Base-by-base conservation (phyloP, 2,888 invertebrate genomes). In the Eupeodes latifasciatus region DNA sequence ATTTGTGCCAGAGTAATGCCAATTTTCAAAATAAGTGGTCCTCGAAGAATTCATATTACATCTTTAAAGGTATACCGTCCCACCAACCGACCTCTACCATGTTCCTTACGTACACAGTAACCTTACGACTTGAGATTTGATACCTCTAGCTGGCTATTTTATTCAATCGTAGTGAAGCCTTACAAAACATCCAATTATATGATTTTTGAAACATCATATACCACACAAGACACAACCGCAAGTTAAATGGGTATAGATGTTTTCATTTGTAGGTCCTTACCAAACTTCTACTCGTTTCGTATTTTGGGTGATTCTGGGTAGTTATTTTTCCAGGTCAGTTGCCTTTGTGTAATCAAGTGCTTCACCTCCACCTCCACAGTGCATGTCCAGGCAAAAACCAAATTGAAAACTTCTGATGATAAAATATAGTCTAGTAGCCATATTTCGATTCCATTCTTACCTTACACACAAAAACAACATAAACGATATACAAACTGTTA, bases 11-110 rank as follows among this genome's bases (percentile, higher is more conserved):
- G 9, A 36, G 7, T 4, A 6, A 34, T 34, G 34, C 59, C 34
- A 59, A 59, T 59, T 36, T 59, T 34, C 59, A 34, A n/a, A 59
- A 59, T 59, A 59, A 59, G n/a, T 59, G 59, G 34, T 59, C 59
- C 59, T 59, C 14, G 36, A 59, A n/a, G 0, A 59, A 2, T 59
- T 40, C 14, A 34, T 34, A 34, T 47, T 47, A 47, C 12, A 34
- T 59, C 14, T 59, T 59, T 3, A 7, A 7, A 34, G 57, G 34
- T 27, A 40, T 40, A 40, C 40, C 6, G 6, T 27, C 27, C 27
- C 27, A 27, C 27, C 27, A 3, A 27, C 27, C 27, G 27, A 27
- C 27, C 27, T 27, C 27, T 27, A 27, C 27, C 27, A 19, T 19
- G 19, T 27, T 2, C 27, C 27, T 27, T 27, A 27, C 27, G 27